These are phyloP conservation scores for Sebastes nivosus DNA, from an alignment of 2,797 vertebrate species.

Conservation along the genomic window DNA sequence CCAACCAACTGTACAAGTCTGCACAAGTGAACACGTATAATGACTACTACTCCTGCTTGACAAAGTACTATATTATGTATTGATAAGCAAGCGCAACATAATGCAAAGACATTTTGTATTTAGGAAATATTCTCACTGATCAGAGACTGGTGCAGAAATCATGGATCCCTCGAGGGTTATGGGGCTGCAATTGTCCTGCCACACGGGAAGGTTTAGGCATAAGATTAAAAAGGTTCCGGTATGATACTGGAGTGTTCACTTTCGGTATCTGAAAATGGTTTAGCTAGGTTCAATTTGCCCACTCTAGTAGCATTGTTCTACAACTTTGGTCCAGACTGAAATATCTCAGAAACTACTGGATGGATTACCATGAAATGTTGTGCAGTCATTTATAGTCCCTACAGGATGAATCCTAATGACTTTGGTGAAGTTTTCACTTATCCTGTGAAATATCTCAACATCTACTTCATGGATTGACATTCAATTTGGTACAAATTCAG, in stretches of 20 bases:
- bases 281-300: background rate
- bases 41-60: constrained; percentile 6
- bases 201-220: background rate
- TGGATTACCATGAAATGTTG: too few relatives aligned
- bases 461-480: too few relatives aligned
- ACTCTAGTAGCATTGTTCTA: background rate
- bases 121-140: background rate
- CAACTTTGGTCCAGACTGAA: background rate
- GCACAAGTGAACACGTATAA: background rate
- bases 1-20: constrained; percentile 10
- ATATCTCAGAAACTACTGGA: too few relatives aligned
- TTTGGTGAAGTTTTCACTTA: too few relatives aligned
- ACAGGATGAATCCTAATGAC: too few relatives aligned
- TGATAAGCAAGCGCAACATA: background rate
- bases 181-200: background rate
- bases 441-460: too few relatives aligned
- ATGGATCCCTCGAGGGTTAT: background rate
- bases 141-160: background rate
- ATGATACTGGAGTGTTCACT: background rate
- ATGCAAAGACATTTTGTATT: background rate
- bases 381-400: too few relatives aligned
- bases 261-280: background rate
- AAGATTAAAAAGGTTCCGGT: background rate
- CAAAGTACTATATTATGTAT: background rate
- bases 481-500: background rate